Evolutionary conservation across 2,113 vertebrate genomes (phyloP).

Genomic region (Phasianus colchicus): DNA sequence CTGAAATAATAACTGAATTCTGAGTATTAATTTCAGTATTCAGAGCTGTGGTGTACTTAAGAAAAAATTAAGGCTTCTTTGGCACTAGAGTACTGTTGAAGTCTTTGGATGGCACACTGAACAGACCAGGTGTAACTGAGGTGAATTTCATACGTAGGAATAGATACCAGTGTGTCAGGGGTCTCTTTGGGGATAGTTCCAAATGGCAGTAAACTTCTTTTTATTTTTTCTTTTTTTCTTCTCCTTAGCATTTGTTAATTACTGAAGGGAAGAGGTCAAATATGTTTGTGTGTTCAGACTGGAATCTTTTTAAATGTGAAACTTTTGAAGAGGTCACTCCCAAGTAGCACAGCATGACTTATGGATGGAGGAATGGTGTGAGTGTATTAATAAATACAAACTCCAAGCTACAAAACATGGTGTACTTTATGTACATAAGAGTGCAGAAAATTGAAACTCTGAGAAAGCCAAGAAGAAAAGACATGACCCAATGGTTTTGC

Average conservation of each 20-base stretch:
- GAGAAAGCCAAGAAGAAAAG: neutral
- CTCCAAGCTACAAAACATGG: neutral
- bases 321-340: neutral
- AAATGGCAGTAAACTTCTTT: neutral
- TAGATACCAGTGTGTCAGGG: neutral
- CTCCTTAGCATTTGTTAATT: neutral
- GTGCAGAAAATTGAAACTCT: neutral
- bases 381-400: neutral
- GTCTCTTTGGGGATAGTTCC: neutral
- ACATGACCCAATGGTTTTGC: neutral
- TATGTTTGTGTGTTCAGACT: neutral
- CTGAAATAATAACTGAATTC: neutral
- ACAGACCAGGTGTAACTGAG: neutral
- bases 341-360: neutral
- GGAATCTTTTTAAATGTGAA: neutral
- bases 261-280: neutral
- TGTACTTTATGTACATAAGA: neutral
- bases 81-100: neutral
- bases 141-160: neutral
- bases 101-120: neutral
- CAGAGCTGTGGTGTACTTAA: neutral
- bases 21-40: neutral
- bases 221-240: neutral
- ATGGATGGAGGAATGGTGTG: neutral
- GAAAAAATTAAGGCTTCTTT: neutral